A percentile compares a stretch with the other conserved stretches of the same genome.
Conservation (phyloP, 2,113 vertebrate genomes). For the Chloropsis hardwickii region DNA sequence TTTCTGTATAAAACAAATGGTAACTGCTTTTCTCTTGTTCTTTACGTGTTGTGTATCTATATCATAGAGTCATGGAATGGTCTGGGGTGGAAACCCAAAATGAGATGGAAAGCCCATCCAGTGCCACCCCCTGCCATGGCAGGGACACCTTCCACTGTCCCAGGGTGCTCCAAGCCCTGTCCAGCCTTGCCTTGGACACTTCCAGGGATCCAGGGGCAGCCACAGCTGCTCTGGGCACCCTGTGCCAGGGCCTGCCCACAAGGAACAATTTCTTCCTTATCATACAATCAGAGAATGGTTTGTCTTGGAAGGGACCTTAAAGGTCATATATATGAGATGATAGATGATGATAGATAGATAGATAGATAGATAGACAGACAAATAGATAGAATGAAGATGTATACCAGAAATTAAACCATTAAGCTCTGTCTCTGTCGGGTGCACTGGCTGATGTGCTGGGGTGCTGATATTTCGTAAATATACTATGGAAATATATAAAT, state of each 20-base stretch:
- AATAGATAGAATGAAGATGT: not conserved
- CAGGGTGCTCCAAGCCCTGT: accelerated
- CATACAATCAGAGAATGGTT: not conserved
- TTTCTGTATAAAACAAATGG: not conserved
- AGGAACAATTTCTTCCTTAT: not conserved
- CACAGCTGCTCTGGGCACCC: not conserved
- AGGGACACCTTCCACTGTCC: not conserved
- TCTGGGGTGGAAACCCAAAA: not conserved
- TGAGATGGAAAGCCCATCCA: not conserved
- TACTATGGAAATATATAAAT: not conserved
- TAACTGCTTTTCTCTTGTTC: not conserved
- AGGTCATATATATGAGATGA: not conserved
- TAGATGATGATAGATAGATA: not conserved
- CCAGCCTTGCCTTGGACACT: not conserved
- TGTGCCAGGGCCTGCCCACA: not conserved
- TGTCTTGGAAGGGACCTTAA: not conserved
- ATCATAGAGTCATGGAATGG: not conserved
- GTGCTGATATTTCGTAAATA: not conserved
- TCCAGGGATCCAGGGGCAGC: not conserved
- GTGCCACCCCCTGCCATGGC: not conserved
- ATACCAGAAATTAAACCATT: not conserved
- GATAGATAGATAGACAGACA: not conserved
- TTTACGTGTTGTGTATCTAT: not conserved
- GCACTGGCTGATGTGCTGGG: not conserved
- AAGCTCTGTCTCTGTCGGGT: not conserved